Conservation (phyloP, 2,888 invertebrate genomes). For the Spicauda simplicius region DNA sequence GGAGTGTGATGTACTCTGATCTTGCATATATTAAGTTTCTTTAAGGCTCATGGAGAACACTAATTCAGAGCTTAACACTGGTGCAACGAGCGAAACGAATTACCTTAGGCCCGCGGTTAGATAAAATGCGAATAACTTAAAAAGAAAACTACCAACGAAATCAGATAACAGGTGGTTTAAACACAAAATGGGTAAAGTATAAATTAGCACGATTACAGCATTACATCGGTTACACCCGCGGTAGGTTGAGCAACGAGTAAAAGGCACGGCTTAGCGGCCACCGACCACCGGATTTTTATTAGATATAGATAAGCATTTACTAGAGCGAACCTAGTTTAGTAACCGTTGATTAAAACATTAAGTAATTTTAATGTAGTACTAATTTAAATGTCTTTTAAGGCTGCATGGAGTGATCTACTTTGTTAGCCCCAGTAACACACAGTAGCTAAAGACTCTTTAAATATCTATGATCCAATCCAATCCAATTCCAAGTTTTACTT, state of each 20-base stretch:
- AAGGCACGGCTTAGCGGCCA: conserved; percentile 21
- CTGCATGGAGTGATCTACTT: too few relatives aligned
- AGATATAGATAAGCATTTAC: conserved; percentile 15
- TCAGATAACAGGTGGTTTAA: not conserved
- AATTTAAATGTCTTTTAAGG: not conserved
- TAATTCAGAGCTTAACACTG: too few relatives aligned
- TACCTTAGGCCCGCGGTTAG: not conserved
- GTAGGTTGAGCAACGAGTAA: conserved; percentile 30
- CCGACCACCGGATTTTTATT: not conserved
- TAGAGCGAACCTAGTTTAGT: conserved; percentile 1
- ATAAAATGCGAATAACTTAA: not conserved
- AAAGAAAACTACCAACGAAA: not conserved
- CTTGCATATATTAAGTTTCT: too few relatives aligned
- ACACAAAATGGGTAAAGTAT: conserved; percentile 13
- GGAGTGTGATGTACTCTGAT: too few relatives aligned
- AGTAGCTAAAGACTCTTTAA: too few relatives aligned
- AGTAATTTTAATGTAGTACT: not conserved
- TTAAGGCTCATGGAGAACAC: too few relatives aligned
- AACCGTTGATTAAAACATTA: not conserved
- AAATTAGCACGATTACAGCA: conserved; percentile 13
- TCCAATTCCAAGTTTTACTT: too few relatives aligned
- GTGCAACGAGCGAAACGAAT: not conserved
- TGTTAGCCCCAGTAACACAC: too few relatives aligned
- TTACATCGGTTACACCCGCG: conserved; percentile 18
- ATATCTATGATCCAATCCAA: too few relatives aligned